Evolutionary conservation across 1,140 invertebrate genomes (phyloP), one percentile per base, ranked within the genome.

Genomic region (Papilio polytes): DNA sequence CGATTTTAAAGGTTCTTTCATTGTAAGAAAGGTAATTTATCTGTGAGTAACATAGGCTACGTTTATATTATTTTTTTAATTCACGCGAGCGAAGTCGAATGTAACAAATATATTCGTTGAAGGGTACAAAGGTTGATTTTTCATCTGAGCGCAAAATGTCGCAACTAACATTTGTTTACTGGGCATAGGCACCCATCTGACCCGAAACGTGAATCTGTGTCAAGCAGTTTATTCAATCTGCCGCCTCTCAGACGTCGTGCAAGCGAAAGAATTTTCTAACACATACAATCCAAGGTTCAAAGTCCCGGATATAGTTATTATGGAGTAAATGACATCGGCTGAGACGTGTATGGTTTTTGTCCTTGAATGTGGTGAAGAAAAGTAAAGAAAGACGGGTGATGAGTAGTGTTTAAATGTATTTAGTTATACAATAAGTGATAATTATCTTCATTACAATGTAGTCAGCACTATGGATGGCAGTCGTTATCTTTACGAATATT

Each of bases 211-310:
- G 90, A 94, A 94, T 91, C 90, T 94, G 91, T 94, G 93, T 94
- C 93, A 94, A 94, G 93, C 92, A 91, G 93, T 94, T 94, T 94
- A 94, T 94, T 94, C 91, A 94, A 94, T 94, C 92, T 94, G 89
- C 82, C 84, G 86, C 83, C 86, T 85, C 83, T 83, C 85, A 91
- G 88, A 88, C 78, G 85, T n/a, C 31, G 56, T 63, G 56, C 86
- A 82, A 56, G 80, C 81, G 63, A 87, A 87, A 83, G 41, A 80
- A 73, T 74, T 72, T 78, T 79, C 73, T 88, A 78, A 86, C 18
- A 20, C 13, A 77, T 41, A 56, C 53, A 26, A 20, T n/a, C 18
- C 82, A 85, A 81, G 80, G 82, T 84, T 80, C 63, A 79, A 80
- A 83, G 51, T 85, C 81, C 76, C 78, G 53, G 51, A 81, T 70